A percentile compares a stretch with the other conserved stretches of the same genome.
Conservation (phyloP, 2,888 invertebrate species). For the Pecten maximus region DNA sequence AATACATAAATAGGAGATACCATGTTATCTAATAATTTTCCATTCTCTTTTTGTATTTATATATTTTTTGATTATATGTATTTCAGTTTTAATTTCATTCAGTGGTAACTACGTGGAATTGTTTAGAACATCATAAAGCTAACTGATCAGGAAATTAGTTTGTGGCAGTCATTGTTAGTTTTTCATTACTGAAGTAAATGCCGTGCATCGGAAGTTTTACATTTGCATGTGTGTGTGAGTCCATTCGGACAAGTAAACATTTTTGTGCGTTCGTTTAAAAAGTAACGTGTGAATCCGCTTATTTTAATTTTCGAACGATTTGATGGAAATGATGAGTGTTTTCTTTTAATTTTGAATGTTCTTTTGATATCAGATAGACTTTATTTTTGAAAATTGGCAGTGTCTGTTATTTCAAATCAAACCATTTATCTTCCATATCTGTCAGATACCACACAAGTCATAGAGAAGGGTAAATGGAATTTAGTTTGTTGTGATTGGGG, state of each 20-base stretch:
- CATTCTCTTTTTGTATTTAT: not conserved
- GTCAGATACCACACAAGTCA: not conserved
- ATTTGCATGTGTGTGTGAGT: not conserved
- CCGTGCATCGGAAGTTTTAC: constrained; percentile 21
- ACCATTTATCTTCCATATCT: not conserved
- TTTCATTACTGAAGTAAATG: not conserved
- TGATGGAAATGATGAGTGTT: not conserved
- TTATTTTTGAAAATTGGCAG: not conserved
- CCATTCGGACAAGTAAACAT: not conserved
- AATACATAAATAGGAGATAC: not conserved
- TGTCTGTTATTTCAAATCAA: not conserved
- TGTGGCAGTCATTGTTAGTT: not conserved
- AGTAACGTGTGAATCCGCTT: not conserved
- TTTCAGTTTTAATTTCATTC: not conserved
- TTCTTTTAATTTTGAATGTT: constrained; percentile 12
- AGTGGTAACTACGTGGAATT: not conserved
- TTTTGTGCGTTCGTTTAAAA: not conserved
- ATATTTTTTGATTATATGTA: not conserved
- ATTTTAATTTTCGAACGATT: not conserved
- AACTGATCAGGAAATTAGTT: not conserved
- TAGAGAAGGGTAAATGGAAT: not conserved
- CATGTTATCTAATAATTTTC: not conserved
- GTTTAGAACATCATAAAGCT: not conserved
- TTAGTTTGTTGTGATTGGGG: not conserved
- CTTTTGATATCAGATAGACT: not conserved